Base-by-base conservation (phyloP, 2,113 vertebrate species). In the Tursiops truncatus region DNA sequence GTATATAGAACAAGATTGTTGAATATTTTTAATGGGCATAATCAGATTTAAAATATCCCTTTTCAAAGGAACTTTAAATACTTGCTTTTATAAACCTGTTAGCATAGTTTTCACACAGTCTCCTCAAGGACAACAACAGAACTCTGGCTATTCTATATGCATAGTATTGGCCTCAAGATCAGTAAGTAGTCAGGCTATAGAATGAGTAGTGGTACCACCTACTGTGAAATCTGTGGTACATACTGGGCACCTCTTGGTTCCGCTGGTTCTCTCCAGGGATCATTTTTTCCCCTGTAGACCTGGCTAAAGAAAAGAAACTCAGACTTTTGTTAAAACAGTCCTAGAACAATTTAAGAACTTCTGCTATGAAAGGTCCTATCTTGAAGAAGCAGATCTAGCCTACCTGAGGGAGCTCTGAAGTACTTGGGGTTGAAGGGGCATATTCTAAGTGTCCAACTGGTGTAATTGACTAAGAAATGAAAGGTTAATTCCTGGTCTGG, bases 61-160 rank as follows among this genome's bases (percentile, higher is more conserved):
- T 94, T 96, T 65, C 12, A 86, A 86, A 89, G 68, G 62, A 91
- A 82, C 3, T 76, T 74, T 93, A 93, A 91, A 58, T 82, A 44
- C 10, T 95, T 81, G 15, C 9, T 89, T 89, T 85, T 50, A 38
- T 70, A 38, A 82, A 70, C 13, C 73, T 74, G 47, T 44, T 77
- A 13, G 7, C 31, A 25, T 56, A 74, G 62, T 96, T 94, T 83
- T 83, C 67, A 89, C 7, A 26, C 10, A 26, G 0, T 81, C 23
- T 26, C 15, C 5, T 12, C 82, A 50, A 82, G 41, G 71, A 77
- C 25, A 65, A 18, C n/a, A 21, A 15, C 8, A 81, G 81, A 63
- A 3, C 7, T 38, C 71, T 77, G 41, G 8, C 5, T 9, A 44
- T 89, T 28, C 8, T 90, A 1, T 50, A 9, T 18, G 14, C 18